A percentile compares a stretch with the other conserved stretches of the same genome.
Evolutionary conservation across 2,888 invertebrate genomes (phyloP).

Genomic region (Villa cingulata): DNA sequence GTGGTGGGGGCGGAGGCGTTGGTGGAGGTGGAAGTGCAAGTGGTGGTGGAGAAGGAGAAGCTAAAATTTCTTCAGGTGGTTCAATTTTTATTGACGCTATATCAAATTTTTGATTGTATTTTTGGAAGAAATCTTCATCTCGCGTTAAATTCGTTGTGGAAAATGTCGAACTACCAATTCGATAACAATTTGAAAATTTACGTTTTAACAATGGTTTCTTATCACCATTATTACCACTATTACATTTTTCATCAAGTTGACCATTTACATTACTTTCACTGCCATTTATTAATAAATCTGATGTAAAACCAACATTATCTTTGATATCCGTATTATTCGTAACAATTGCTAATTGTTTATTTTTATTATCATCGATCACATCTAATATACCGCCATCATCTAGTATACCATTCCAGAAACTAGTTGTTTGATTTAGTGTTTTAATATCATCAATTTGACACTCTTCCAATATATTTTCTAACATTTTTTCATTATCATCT

Average conservation of each 20-base stretch:
- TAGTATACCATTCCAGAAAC: slow-evolving; percentile 36
- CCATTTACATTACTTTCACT: slow-evolving; percentile 4
- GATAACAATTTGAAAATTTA: not conserved
- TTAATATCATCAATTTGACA: slow-evolving; percentile 36
- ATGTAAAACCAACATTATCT: not conserved
- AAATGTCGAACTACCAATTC: slow-evolving; percentile 9
- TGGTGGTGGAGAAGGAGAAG: slow-evolving; percentile 15
- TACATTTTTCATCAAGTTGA: slow-evolving; percentile 7
- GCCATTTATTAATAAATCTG: slow-evolving; percentile 5
- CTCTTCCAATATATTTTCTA: slow-evolving; percentile 35
- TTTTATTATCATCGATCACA: slow-evolving; percentile 24
- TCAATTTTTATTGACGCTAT: slow-evolving; percentile 19
- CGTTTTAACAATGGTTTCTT: slow-evolving; percentile 11
- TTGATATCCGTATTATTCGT: not conserved
- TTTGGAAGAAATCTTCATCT: slow-evolving; percentile 28
- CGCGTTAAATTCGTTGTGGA: slow-evolving; percentile 11
- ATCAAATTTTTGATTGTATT: slow-evolving; percentile 14
- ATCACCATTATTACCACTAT: slow-evolving; percentile 9
- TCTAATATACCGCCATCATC: slow-evolving; percentile 30
- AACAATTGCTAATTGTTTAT: slow-evolving; percentile 1
- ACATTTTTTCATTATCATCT: slow-evolving; percentile 32
- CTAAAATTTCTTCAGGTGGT: slow-evolving; percentile 18
- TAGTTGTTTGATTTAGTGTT: slow-evolving; percentile 32
- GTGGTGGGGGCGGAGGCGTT: not conserved
- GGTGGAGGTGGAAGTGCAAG: not conserved